Evolutionary conservation across 2,113 vertebrate genomes (phyloP).

Genomic region (Ctenomys sociabilis): DNA sequence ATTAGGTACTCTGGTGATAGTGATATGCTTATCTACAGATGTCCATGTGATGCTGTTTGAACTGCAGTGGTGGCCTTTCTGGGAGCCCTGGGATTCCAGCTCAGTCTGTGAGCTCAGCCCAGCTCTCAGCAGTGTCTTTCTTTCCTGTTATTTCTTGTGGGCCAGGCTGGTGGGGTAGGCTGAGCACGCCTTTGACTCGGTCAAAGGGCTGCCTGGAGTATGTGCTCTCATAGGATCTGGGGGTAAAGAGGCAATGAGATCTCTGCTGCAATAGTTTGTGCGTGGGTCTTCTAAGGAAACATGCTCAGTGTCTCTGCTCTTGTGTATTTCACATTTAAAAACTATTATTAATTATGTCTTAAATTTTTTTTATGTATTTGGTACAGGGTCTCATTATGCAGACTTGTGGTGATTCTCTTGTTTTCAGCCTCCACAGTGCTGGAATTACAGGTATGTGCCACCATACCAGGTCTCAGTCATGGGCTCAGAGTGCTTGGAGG

Average conservation of each 20-base stretch:
- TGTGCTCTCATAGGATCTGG: neutral
- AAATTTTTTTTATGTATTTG: no score
- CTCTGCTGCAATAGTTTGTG: neutral
- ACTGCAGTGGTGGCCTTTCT: neutral
- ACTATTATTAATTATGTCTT: neutral
- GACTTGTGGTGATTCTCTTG: no score
- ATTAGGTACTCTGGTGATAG: neutral
- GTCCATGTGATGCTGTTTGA: neutral
- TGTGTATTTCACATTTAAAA: neutral
- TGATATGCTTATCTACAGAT: neutral
- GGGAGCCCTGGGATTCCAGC: neutral
- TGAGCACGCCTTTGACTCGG: neutral
- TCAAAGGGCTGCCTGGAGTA: neutral
- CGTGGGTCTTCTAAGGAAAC: neutral
- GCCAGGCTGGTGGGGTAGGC: neutral
- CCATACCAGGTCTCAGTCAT: no score
- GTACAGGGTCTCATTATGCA: no score
- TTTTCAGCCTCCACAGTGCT: no score
- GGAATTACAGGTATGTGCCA: no score
- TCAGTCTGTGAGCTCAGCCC: neutral
- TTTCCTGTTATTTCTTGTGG: neutral
- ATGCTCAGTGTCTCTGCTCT: neutral
- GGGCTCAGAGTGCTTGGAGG: no score
- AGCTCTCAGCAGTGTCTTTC: neutral
- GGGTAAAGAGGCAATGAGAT: neutral